phyloP scores from a whole-genome alignment of 2,797 vertebrate species.

The Peromyscus eremicus region DNA sequence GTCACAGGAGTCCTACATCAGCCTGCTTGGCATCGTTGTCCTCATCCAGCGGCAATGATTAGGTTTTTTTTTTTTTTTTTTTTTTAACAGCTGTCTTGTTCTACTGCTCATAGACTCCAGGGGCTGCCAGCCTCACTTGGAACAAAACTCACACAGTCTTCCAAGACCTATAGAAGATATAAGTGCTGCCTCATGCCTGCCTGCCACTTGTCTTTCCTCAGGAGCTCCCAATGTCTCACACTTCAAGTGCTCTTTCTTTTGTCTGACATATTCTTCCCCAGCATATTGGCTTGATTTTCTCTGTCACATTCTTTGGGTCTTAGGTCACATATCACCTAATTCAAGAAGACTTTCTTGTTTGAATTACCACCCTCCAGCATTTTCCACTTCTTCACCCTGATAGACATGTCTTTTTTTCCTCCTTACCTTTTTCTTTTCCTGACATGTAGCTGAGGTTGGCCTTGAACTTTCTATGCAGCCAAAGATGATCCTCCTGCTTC shows the following conservation, averaged over 20 bases:
- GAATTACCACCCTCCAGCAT: not conserved
- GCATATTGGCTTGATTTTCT: not conserved
- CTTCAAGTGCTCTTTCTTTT: not conserved
- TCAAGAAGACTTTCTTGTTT: not conserved
- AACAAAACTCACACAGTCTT: not conserved
- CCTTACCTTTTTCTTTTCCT: not conserved
- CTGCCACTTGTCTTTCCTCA: not conserved
- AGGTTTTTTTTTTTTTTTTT: too few relatives aligned
- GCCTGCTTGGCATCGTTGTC: not conserved
- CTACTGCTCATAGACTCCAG: not conserved
- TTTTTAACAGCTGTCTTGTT: not conserved
- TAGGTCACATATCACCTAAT: not conserved
- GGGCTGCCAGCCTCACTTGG: not conserved
- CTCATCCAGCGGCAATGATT: not conserved
- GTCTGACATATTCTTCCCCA: not conserved
- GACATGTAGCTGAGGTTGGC: not conserved
- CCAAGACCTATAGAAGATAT: not conserved
- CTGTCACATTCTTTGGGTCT: not conserved
- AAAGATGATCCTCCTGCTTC: not conserved
- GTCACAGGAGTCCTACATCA: not conserved
- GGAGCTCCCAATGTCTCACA: not conserved
- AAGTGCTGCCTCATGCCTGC: rapidly evolving
- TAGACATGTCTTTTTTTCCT: not conserved
- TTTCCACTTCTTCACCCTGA: not conserved
- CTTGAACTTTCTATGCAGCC: not conserved